Base-by-base conservation (phyloP, 2,113 vertebrate species). In the Oncorhynchus masou region DNA sequence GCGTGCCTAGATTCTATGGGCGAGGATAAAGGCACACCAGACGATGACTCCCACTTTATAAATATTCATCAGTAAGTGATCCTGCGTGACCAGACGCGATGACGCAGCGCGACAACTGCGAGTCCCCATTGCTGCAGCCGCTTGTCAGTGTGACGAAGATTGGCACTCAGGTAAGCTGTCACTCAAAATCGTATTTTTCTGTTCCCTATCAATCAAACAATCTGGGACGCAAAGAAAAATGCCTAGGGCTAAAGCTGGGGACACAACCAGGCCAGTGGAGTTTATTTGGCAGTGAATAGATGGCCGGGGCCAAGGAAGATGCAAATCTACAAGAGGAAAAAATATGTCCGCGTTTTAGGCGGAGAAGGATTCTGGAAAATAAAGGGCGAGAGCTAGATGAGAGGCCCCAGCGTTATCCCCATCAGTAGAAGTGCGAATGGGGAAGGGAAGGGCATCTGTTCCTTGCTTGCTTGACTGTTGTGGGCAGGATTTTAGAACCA, bases 111-210 rank as follows among this genome's bases (percentile, higher is more conserved):
- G 94, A 96, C 95, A 95, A 95, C 95, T 97, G 96, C 95, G 96
- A 95, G 96, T 97, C 96, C 96, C 95, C 95, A 97, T 97, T 98
- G 96, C 96, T 97, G 96, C 96, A 97, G 95, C 95, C 95, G 96
- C 96, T 96, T 98, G 97, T 98, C 97, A 97, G 96, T 97, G 96
- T 98, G 97, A 98, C 96, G 97, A 98, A 98, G 97, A 97, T 97
- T 98, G 96, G 96, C 97, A 97, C 95, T 95, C 95, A 97, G 97
- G 96, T 97, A 98, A 98, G 96, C 96, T 98, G 96, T 98, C 96
- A 98, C 95, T 98, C 96, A 98, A 97, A 95, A 92, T 91, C 91
- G 88, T 92, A 90, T 94, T 94, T 94, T 93, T 94, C 93, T 90
- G 93, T 94, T 95, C 94, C 90, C 96, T 95, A 96, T 96, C 95